Conservation (phyloP, 1,140 invertebrate genomes). For the Drusus annulatus region DNA sequence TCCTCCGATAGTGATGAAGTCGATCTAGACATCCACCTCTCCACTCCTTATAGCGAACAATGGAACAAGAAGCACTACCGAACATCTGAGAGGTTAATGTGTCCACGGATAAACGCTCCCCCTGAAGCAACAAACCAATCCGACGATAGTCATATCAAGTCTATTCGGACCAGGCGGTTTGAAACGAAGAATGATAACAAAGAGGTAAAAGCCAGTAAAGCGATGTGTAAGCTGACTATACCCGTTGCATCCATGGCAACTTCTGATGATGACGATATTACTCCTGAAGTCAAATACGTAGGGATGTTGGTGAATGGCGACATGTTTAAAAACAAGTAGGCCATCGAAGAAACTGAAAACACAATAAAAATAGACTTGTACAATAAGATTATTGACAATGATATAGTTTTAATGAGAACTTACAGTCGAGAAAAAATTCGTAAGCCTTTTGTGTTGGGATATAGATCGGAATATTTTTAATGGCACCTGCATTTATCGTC, state of each 20-base stretch:
- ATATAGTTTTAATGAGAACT: background rate
- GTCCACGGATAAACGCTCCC: background rate
- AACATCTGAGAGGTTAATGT: slow-evolving; percentile 32
- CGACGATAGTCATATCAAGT: background rate
- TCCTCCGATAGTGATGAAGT: slow-evolving; percentile 41
- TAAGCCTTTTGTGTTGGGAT: background rate
- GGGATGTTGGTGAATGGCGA: slow-evolving; percentile 41
- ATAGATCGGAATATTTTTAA: background rate
- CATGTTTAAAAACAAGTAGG: slow-evolving; percentile 46
- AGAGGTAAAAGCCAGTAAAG: background rate
- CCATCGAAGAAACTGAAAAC: background rate
- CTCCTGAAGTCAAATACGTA: slow-evolving; percentile 52
- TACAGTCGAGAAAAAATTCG: too few species aligned
- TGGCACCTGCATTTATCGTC: background rate
- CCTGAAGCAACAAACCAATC: background rate
- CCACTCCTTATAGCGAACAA: slow-evolving; percentile 53
- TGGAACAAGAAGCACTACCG: slow-evolving; percentile 54
- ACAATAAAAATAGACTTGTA: too few species aligned
- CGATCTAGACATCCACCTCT: slow-evolving; percentile 46
- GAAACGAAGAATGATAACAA: background rate
- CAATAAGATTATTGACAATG: background rate
- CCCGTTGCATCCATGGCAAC: background rate
- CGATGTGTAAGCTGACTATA: slow-evolving; percentile 46
- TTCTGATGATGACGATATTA: slow-evolving; percentile 55
- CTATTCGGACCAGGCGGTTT: background rate